Base-by-base conservation (phyloP, 1,140 invertebrate species). In the Glossosoma conforme region DNA sequence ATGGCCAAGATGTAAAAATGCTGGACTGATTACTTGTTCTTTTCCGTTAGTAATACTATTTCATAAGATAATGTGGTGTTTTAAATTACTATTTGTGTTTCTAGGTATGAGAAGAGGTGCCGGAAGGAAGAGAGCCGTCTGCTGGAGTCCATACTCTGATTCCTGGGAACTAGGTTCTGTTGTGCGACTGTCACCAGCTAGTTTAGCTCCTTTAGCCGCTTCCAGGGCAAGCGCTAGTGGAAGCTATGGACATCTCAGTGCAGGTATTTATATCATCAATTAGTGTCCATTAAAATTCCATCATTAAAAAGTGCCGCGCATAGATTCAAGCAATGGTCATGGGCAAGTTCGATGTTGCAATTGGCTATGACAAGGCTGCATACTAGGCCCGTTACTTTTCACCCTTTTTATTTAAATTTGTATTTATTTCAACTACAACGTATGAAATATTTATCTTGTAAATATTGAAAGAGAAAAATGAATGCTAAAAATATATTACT, bases 141-240 rank as follows among this genome's bases (percentile, higher is more conserved):
- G 93, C 36, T 91, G 90, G 66, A 97, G 93, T 10, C 93, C 94
- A 0, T 94, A 96, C 61, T 93, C 92, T 0, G 93, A 97, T 66
- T 90, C 89, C 9, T 82, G 96, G 62, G 93, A 97, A 67, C 86
- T 98, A 60, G 92, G 91, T 62, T 93, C 92, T 40, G 89, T 97
- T 77, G 96, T 97, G 59, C 81, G 93, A 53, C 92, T 93, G 60
- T 97, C 93, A 10, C 94, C 93, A 0, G 95, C 93, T 58, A 95
- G 92, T 25, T 70, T 97, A 47, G 87, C 88, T 15, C 90, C 90
- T n/a, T 85, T 93, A 36, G 87, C 93, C 59, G 91, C 92, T 61
- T 91, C 90, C 2, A 91, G 89, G 1, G 91, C 86, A 44, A 80
- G 83, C 0, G 86, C 88, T 5, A 91, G 89, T 63, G 92, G 93